phyloP scores from a whole-genome alignment of 2,797 vertebrate species.

The Gadopsis marmoratus region DNA sequence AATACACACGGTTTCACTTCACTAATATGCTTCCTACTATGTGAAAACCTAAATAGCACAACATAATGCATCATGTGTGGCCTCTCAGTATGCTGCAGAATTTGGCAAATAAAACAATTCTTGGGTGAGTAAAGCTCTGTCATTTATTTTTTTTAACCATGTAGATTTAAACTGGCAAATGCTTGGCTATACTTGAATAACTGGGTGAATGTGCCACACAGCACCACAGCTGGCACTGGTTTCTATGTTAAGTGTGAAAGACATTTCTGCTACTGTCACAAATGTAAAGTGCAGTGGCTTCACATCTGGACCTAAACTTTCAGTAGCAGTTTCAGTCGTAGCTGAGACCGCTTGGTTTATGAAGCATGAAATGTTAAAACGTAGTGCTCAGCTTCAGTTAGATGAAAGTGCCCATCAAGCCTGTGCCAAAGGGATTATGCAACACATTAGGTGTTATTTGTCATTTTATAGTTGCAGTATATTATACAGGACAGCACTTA shows the following conservation, averaged over 20 bases:
- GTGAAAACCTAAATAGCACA: slow-evolving; percentile 22
- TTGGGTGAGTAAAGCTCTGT: slow-evolving; percentile 8
- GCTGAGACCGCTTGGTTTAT: slow-evolving; percentile 10
- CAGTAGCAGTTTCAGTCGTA: slow-evolving; percentile 70
- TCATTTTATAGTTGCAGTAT: background rate
- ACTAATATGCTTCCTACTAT: slow-evolving; percentile 23
- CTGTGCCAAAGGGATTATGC: background rate
- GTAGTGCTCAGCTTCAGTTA: background rate
- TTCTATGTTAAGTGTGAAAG: slow-evolving; percentile 27
- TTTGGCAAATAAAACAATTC: slow-evolving; percentile 67
- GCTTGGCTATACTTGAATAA: background rate
- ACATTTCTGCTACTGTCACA: slow-evolving; percentile 38
- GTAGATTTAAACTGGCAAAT: background rate
- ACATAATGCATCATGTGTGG: slow-evolving; percentile 29
- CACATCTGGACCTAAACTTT: slow-evolving; percentile 59
- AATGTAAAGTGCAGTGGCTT: slow-evolving; percentile 15
- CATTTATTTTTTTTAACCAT: background rate
- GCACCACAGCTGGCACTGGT: background rate
- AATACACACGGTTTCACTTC: slow-evolving; percentile 38
- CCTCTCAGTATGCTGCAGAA: background rate
- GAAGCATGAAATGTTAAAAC: slow-evolving; percentile 39
- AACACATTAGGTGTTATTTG: background rate
- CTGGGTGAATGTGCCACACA: background rate
- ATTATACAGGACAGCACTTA: background rate
- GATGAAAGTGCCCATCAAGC: background rate